phyloP scores from a whole-genome alignment of 1,140 invertebrate species.

The Philopotamus ludificatus region DNA sequence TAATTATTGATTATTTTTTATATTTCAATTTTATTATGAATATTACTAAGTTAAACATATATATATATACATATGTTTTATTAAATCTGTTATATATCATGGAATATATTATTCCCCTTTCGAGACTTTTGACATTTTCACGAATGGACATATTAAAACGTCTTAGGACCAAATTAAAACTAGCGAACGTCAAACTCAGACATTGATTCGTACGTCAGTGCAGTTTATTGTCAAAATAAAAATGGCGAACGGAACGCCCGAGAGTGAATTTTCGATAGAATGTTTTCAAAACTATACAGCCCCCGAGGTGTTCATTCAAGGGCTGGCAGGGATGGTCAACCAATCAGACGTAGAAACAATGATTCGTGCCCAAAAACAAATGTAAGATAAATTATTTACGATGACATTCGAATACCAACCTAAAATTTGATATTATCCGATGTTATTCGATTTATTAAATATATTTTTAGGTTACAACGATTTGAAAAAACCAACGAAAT shows the following conservation, averaged over 20 bases:
- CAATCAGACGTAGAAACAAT: slow-evolving; percentile 88
- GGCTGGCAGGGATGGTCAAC: slow-evolving; percentile 84
- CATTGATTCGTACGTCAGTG: not conserved
- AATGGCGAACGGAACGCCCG: slow-evolving; percentile 55
- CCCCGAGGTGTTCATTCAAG: slow-evolving; percentile 87
- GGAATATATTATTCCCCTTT: no score
- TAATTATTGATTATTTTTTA: no score
- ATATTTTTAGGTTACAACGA: slow-evolving; percentile 74
- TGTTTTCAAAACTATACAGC: slow-evolving; percentile 88
- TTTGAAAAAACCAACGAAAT: slow-evolving; percentile 98
- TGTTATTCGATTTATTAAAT: not conserved
- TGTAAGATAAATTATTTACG: no score
- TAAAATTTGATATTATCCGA: no score
- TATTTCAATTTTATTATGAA: no score
- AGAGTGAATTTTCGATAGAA: slow-evolving; percentile 62
- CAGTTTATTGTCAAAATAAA: not conserved
- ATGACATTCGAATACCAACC: no score
- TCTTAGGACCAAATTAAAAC: slow-evolving; percentile 8
- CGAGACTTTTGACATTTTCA: no score
- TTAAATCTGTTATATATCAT: not conserved
- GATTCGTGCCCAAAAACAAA: slow-evolving; percentile 89
- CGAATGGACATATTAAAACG: not conserved
- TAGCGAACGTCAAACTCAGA: slow-evolving; percentile 3
- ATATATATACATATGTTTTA: not conserved
- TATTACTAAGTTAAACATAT: no score